Base-by-base conservation (phyloP, 2,888 invertebrate genomes). In the Scrobipalpa atriplicella region DNA sequence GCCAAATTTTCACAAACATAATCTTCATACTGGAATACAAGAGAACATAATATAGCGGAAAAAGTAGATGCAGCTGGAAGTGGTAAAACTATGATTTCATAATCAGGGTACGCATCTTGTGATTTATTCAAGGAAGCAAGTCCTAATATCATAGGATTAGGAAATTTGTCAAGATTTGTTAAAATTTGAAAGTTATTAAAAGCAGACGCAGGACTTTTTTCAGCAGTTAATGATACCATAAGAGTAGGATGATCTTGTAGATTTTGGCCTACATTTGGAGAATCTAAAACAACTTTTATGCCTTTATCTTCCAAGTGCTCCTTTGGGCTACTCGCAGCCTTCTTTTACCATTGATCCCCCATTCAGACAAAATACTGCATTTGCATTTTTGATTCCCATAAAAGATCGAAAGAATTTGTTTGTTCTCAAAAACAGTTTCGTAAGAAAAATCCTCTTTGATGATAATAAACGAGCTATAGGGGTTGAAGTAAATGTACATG, bases 201-300 rank as follows among this genome's bases (percentile, higher is more conserved):
- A 0, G 77, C 56, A 1, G 80, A 71, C 8, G 52, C 36, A 0
- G 70, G 19, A 21, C 69, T 67, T 18, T 72, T 73, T 11, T 75
- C 70, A 0, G 73, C 81, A 1, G 77, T 72, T 43, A 87, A 21
- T 5, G 74, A 9, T 0, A 87, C 71, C n/a, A 82, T 8, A 1
- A 79, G 63, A 13, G 54, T 56, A 2, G 54, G 54, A 58, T 88
- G 88, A 65, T 88, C 85, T 71, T 84, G 83, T 41, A 87, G 72
- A 67, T 87, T 85, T 61, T 74, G 68, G 0, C 88, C 88, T 1
- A 88, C 85, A 6, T 77, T 74, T 16, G 80, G 80, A 1, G 76
- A 79, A 71, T 86, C 68, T 2, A 79, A 41, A 10, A 80, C 16
- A 0, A 82, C 69, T 56, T 77, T 41, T 36, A 86, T 82, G 11